A percentile compares a stretch with the other conserved stretches of the same genome.
These are phyloP conservation scores for Formicarius rufipectus DNA, from an alignment of 2,113 vertebrate species.

Conservation along the genomic window DNA sequence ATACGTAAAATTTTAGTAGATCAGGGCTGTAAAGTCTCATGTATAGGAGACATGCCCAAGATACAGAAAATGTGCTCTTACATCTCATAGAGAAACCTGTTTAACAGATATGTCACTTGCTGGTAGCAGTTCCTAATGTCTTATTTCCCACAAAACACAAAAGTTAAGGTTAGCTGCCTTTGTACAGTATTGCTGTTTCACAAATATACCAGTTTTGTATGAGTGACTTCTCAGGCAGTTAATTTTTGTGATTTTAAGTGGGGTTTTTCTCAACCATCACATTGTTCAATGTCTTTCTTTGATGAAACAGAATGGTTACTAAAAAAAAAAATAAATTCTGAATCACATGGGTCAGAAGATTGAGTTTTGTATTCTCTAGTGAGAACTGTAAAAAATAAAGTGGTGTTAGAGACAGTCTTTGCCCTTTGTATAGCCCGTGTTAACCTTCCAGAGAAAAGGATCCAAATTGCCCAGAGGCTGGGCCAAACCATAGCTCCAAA, in stretches of 20 bases:
- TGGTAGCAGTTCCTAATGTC: neutral
- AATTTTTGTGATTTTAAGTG: neutral
- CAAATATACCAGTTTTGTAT: neutral
- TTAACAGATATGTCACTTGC: neutral
- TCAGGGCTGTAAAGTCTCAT: neutral
- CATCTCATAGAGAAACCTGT: neutral
- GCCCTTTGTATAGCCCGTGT: neutral
- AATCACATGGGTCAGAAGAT: neutral
- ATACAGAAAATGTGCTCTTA: neutral
- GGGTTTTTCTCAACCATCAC: neutral
- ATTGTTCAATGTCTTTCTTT: neutral
- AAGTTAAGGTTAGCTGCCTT: neutral
- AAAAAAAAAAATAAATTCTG: neutral
- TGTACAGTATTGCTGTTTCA: neutral
- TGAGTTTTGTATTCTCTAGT: neutral
- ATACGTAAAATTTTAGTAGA: neutral
- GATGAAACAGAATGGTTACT: neutral
- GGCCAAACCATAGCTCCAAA: neutral
- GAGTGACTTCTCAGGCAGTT: neutral
- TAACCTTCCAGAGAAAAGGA: neutral
- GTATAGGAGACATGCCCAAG: neutral
- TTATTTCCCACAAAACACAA: neutral
- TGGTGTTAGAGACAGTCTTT: neutral
- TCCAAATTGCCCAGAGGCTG: neutral
- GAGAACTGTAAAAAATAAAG: neutral